Percentiles rank a stretch among this genome's conserved stretches.
These are phyloP conservation scores for Acleris emargana DNA, from an alignment of 2,888 invertebrate genomes.

Conservation along the genomic window DNA sequence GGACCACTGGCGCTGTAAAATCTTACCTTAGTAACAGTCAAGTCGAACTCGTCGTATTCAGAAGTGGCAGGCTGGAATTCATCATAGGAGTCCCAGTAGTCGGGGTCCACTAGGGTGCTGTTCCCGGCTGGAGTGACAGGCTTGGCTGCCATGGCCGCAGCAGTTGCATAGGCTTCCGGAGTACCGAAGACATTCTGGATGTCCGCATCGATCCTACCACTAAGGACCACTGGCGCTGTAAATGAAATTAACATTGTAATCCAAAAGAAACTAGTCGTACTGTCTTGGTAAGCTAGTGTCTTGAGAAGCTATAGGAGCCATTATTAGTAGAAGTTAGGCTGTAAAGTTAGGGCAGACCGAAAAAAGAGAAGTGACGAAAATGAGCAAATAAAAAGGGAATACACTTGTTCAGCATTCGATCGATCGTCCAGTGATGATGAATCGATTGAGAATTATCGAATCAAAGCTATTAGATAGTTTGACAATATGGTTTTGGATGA, in stretches of 20 bases:
- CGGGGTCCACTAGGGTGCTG: constrained; percentile 51
- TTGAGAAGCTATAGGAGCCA: too few relatives aligned
- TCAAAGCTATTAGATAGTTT: too few relatives aligned
- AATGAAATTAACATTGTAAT: background rate
- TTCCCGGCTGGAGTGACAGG: constrained; percentile 43
- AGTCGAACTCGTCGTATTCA: constrained; percentile 86
- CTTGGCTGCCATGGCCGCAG: constrained; percentile 29
- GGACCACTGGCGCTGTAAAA: constrained; percentile 25
- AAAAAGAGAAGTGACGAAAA: too few relatives aligned
- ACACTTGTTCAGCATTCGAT: too few relatives aligned
- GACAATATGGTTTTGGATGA: too few relatives aligned
- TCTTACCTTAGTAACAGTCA: constrained; percentile 84
- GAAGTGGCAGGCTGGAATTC: constrained; percentile 52
- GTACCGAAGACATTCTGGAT: constrained; percentile 51
- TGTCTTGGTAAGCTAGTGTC: too few relatives aligned
- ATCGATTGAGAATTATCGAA: too few relatives aligned
- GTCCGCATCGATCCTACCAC: background rate
- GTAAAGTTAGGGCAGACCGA: too few relatives aligned
- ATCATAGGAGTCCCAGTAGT: constrained; percentile 58
- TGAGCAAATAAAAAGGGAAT: too few relatives aligned
- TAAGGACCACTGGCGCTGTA: constrained; percentile 29
- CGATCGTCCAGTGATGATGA: too few relatives aligned
- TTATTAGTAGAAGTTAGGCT: too few relatives aligned
- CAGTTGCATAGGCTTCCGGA: constrained; percentile 18
- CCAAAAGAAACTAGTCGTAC: background rate